Conservation (phyloP, 2,113 vertebrate genomes). For the Trogon surrucura region DNA sequence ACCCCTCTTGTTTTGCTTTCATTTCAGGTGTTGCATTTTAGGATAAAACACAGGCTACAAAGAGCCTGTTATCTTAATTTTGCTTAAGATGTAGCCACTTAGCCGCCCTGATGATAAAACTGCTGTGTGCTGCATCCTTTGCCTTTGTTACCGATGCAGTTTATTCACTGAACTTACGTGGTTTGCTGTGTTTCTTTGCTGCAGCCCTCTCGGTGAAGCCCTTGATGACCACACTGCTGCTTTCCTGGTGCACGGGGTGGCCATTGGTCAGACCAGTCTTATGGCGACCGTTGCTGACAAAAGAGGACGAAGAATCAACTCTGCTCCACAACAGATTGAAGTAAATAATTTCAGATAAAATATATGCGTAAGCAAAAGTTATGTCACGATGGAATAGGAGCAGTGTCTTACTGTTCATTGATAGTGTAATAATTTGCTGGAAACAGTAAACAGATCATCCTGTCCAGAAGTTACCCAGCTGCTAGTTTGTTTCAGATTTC, state of each 20-base stretch:
- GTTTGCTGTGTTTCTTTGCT: not conserved
- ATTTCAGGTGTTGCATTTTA: not conserved
- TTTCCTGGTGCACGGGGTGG: constrained; percentile 84
- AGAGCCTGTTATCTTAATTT: not conserved
- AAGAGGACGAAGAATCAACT: constrained; percentile 81
- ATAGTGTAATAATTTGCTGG: not conserved
- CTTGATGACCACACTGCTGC: constrained; percentile 84
- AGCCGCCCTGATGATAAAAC: not conserved
- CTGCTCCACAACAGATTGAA: constrained; percentile 89
- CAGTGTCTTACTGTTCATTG: not conserved
- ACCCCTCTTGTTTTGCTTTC: not conserved
- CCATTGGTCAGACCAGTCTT: constrained; percentile 90
- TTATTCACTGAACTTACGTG: not conserved
- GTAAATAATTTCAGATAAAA: constrained; percentile 66
- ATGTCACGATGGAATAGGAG: not conserved
- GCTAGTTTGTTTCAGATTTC: not conserved
- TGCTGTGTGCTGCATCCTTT: not conserved
- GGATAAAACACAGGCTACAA: not conserved
- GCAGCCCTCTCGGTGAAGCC: constrained; percentile 80
- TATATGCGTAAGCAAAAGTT: not conserved
- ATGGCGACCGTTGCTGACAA: constrained; percentile 82
- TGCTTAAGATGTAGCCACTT: not conserved
- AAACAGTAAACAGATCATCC: not conserved
- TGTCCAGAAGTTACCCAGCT: not conserved
- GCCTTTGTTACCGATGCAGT: not conserved